Evolutionary conservation across 2,113 vertebrate species (phyloP), one percentile per base, ranked within the genome.

Genomic region (Archilochus colubris): DNA sequence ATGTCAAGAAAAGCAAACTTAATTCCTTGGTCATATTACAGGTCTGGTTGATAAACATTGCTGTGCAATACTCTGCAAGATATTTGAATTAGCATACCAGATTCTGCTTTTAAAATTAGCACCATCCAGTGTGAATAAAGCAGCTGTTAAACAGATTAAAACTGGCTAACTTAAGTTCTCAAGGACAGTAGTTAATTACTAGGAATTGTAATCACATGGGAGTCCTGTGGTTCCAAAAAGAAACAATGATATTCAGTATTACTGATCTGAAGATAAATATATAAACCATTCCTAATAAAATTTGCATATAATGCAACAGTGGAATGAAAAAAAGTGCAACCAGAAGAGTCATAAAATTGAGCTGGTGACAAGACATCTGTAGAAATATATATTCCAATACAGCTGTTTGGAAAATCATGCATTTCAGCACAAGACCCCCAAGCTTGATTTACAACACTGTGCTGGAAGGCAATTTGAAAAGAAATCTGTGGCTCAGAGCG

Each of bases 21-120:
- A 88, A 72, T 91, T 75, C 73, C 75, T 91, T 73, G 86, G 84
- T 94, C 73, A n/a, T 53, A 89, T 91, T 94, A 89, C 44, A 68
- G 62, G 69, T 79, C 4, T 0, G 44, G 68, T 22, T 90, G 82
- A 94, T 93, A 93, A 88, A 83, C 48, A 55, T 53, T 75, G 44
- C 48, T 75, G 28, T 75, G 33, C 64, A 66, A 82, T 84, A 84
- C 24, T 77, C 40, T 72, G 73, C 40, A 61, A 84, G 83, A 89
- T 30, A 36, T 91, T 73, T 53, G 76, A 88, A 80, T 94, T 74
- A 81, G 67, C 14, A 11, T 58, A 44, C 11, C 31, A 18, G n/a
- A 68, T 84, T 62, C 69, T 82, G 54, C 40, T 84, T 86, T 79
- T 79, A 53, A 90, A 93, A 72, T 54, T 75, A 48, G 27, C n/a